Evolutionary conservation across 1,140 invertebrate species (phyloP).

Genomic region (Dolichoris vasculosae): DNA sequence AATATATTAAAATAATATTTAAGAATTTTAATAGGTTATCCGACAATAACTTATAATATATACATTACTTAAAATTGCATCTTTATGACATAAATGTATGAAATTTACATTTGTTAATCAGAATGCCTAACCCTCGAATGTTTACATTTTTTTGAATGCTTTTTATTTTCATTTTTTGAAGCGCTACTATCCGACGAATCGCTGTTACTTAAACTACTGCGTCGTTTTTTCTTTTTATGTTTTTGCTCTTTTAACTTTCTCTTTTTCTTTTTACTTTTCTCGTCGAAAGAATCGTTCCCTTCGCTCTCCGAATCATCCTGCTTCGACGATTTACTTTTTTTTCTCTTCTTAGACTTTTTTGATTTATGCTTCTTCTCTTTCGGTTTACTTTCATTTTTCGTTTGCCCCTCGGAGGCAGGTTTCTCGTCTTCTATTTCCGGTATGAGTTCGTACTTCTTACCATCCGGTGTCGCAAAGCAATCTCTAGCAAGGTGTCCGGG

Average conservation of each 20-base stretch:
- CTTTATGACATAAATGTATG: conserved; percentile 8
- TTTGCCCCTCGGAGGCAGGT: not conserved
- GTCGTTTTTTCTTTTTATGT: conserved; percentile 58
- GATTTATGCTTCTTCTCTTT: conserved; percentile 53
- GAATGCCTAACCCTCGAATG: conserved; percentile 61
- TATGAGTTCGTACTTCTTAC: conserved; percentile 70
- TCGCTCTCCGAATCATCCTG: conserved; percentile 54
- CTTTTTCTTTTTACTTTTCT: conserved; percentile 60
- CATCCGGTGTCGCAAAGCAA: conserved; percentile 69
- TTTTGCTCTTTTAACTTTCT: conserved; percentile 64
- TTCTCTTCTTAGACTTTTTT: conserved; percentile 61
- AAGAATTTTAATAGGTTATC: conserved; percentile 38
- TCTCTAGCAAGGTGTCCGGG: conserved; percentile 70
- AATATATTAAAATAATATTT: conserved; percentile 36
- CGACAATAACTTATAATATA: conserved; percentile 23
- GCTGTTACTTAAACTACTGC: conserved; percentile 55
- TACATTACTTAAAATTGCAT: conserved; percentile 26
- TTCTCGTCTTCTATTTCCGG: conserved; percentile 66
- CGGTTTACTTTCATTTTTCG: conserved; percentile 46
- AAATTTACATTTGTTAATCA: conserved; percentile 48
- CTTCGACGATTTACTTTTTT: conserved; percentile 57
- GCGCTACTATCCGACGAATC: conserved; percentile 52
- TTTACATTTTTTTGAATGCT: conserved; percentile 66
- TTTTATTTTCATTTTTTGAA: conserved; percentile 56
- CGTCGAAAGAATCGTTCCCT: conserved; percentile 50